Base-by-base conservation (phyloP, 1,140 invertebrate genomes). In the Tachypleus tridentatus region DNA sequence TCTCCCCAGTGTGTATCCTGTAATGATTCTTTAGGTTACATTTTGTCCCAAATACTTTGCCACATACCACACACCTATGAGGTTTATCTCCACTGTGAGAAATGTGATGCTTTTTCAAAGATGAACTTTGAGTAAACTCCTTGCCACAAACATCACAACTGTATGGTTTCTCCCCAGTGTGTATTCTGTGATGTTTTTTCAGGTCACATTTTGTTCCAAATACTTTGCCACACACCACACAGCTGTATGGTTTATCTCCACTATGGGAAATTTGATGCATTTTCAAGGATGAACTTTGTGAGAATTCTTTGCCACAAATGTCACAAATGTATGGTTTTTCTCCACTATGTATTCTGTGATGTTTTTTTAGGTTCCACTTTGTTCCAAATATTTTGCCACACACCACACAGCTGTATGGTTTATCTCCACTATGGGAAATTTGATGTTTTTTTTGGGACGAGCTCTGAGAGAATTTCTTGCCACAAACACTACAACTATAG, bases 241-340 rank as follows among this genome's bases (percentile, higher is more conserved):
- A 58, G 47, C 47, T 58, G 11, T 58, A 58, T 9, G 11, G 57
- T 29, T 10, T 29, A 7, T 58, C 5, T 6, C 57, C 57, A 11
- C 10, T 11, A 47, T 58, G 57, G 6, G 57, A 11, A 6, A 6
- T 29, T 6, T 49, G 48, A 69, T 80, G 79, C 65, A 78, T 75
- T 56, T 78, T 76, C 62, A 81, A 72, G 69, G 80, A 81, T 9
- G 76, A 75, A 70, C 80, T 80, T 64, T 80, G 78, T 49, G 89
- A 88, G 77, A 93, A 93, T 75, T 88, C 90, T 74, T 91, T 91
- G 68, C 88, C 88, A 76, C 90, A 93, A 49, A 78, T 74, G 67
- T 77, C 73, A 70, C 79, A 80, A 73, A 90, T 57, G 62, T 69
- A 70, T 10, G 70, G 68, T 59, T 71, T 71, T 29, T 68, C 65